Evolutionary conservation across 2,888 invertebrate species (phyloP), one percentile per base, ranked within the genome.

Genomic region (Dexiosoma caninum): DNA sequence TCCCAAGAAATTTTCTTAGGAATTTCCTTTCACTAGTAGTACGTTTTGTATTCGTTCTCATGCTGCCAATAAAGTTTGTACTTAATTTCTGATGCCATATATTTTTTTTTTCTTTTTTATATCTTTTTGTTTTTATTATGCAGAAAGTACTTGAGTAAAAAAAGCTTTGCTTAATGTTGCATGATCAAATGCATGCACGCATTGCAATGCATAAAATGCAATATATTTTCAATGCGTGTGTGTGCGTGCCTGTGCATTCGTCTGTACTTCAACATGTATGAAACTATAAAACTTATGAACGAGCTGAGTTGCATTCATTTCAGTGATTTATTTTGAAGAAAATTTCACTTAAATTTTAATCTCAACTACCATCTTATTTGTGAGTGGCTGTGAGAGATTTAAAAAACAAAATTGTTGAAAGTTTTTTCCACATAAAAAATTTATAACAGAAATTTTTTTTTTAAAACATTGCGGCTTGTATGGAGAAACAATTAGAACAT

Each of bases 121-220:
- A 10, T 30, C 16, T 19, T 44, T 60, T 44, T 51, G 10, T 49
- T 40, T 40, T 53, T 3, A 2, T 16, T 32, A 53, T 51, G 0
- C 19, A 16, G 42, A 76, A 71, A 77, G 57, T 46, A 49, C 80
- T 71, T 80, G 71, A 67, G 40, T 71, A 71, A 64, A 69, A 44
- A 27, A 80, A 59, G 66, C 76, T 71, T 67, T 76, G 67, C 75
- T 80, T 80, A 80, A 80, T 76, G 71, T 76, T 71, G 76, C 80
- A 67, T 76, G 71, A 71, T 67, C 60, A 30, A 75, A 75, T 62
- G 69, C 74, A 59, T 44, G 60, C 49, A 66, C 35, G 75, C 80
- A 71, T 67, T 66, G 75, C 70, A 53, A 37, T 76, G 60, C 55
- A 66, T 75, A 75, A 66, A 75, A 66, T 64, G 16, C 40, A 66